Percentiles rank a stretch among this genome's conserved stretches.
Evolutionary conservation across 2,888 invertebrate genomes (phyloP).

Genomic region (Plagodis dolabraria): DNA sequence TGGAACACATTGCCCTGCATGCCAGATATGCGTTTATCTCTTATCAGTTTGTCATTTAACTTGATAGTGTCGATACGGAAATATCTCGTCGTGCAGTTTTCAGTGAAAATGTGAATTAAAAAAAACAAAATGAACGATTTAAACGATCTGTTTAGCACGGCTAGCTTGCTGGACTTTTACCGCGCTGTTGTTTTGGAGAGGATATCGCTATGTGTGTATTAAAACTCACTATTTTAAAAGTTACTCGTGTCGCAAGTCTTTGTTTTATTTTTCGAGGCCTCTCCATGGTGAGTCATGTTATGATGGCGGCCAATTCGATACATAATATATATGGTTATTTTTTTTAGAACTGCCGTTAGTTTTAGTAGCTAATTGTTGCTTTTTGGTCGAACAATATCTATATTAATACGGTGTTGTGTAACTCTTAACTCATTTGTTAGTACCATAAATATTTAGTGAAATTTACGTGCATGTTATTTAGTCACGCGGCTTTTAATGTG

Average conservation of each 20-base stretch:
- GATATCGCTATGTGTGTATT: slow-evolving; percentile 57
- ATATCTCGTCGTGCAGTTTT: slow-evolving; percentile 28
- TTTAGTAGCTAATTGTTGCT: too few relatives aligned
- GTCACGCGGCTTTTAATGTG: neutral
- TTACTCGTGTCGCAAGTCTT: slow-evolving; percentile 8
- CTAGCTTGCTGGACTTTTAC: slow-evolving; percentile 65
- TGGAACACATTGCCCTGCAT: slow-evolving; percentile 25
- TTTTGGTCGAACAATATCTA: too few relatives aligned
- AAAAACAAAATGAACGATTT: slow-evolving; percentile 55
- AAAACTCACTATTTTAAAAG: slow-evolving; percentile 16
- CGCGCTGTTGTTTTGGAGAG: slow-evolving; percentile 61
- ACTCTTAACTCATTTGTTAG: too few relatives aligned
- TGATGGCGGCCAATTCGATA: slow-evolving; percentile 4
- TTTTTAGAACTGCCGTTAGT: neutral
- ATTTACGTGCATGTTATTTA: neutral
- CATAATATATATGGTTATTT: neutral
- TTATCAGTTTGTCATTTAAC: slow-evolving; percentile 51
- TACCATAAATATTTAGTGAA: too few relatives aligned
- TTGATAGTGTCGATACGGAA: slow-evolving; percentile 45
- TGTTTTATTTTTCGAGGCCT: slow-evolving; percentile 20
- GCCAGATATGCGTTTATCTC: slow-evolving; percentile 47
- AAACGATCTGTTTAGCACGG: slow-evolving; percentile 52
- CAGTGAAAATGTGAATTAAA: slow-evolving; percentile 26
- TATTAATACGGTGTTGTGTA: too few relatives aligned
- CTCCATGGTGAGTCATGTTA: slow-evolving; percentile 26